Evolutionary conservation across 2,113 vertebrate species (phyloP).

Genomic region (rabbit (Oryctolagus cuniculus)): mOryCun1.1 NC_091443.1:32795001-32795500

Average conservation of each 20-base stretch:
- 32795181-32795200: not conserved
- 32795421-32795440: not conserved
- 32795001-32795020: not conserved
- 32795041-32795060: slow-evolving; percentile 10
- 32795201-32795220: not conserved
- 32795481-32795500: not conserved
- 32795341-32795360: not conserved
- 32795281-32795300: not conserved
- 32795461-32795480: not conserved
- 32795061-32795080: not conserved
- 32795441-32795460: not conserved
- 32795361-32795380: not conserved
- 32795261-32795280: not conserved
- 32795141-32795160: not conserved
- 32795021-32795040: not conserved
- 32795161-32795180: not conserved
- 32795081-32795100: not conserved
- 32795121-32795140: not conserved
- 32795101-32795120: not conserved
- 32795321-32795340: not conserved
- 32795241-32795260: not conserved
- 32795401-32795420: not conserved
- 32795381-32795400: not conserved
- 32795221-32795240: not conserved
- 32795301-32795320: not conserved